phyloP scores from a whole-genome alignment of 2,888 invertebrate species.

The Gnatocerus cornutus region DNA sequence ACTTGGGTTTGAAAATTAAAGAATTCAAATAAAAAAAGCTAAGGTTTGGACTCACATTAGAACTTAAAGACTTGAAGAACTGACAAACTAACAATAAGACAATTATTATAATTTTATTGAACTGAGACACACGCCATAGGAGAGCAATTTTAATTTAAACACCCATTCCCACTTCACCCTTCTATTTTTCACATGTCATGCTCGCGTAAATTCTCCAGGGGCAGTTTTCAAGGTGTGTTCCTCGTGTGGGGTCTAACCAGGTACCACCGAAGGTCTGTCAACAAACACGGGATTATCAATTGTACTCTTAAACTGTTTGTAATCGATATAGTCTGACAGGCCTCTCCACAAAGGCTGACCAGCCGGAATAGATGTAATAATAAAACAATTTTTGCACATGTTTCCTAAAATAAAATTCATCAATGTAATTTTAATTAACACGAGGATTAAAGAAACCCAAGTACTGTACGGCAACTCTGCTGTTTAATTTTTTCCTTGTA shows the following conservation, averaged over 20 bases:
- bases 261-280: conserved; percentile 64
- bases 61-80: no score
- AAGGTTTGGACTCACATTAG: no score
- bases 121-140: no score
- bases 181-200: no score
- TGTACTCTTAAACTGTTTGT: conserved; percentile 70
- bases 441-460: conserved; percentile 19
- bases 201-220: conserved; percentile 6
- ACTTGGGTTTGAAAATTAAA: no score
- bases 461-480: not conserved
- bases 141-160: no score
- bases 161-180: no score
- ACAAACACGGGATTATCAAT: conserved; percentile 71
- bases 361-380: conserved; percentile 20
- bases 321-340: conserved; percentile 64
- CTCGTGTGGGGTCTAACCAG: conserved; percentile 66
- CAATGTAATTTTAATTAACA: conserved; percentile 19
- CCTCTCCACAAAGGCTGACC: conserved; percentile 35
- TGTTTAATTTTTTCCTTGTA: conserved; percentile 21
- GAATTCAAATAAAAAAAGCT: no score
- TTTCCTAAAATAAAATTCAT: not conserved
- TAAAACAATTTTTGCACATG: conserved; percentile 3
- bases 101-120: no score
- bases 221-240: conserved; percentile 60
- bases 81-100: no score